A percentile compares a stretch with the other conserved stretches of the same genome.
Conservation (phyloP, 2,888 invertebrate genomes). For the Acleris holmiana region DNA sequence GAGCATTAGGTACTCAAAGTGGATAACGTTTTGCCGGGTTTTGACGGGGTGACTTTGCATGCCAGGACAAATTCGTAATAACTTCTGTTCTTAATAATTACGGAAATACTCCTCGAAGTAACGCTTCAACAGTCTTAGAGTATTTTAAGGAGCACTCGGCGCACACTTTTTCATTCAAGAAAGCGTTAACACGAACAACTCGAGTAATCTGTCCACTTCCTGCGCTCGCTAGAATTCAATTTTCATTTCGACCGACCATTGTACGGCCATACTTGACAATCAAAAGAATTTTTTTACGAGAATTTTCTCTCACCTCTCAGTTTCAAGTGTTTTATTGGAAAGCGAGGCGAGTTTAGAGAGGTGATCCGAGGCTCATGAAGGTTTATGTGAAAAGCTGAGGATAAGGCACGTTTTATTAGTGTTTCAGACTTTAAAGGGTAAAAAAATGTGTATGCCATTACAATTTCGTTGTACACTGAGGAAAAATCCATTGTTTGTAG, state of each 20-base stretch:
- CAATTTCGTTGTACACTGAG: too few species aligned
- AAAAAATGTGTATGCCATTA: not conserved
- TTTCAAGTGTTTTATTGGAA: slow-evolving; percentile 27
- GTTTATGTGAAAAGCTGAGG: not conserved
- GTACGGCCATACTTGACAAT: slow-evolving; percentile 28
- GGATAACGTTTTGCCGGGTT: too few species aligned
- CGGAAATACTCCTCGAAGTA: not conserved
- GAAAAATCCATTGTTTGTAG: too few species aligned
- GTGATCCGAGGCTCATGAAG: slow-evolving; percentile 22
- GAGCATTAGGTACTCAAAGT: too few species aligned
- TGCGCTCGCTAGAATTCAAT: slow-evolving; percentile 24
- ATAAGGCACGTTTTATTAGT: slow-evolving; percentile 25
- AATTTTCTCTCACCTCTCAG: slow-evolving; percentile 17
- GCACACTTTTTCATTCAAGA: slow-evolving; percentile 5
- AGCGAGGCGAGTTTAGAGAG: slow-evolving; percentile 9
- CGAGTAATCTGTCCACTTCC: slow-evolving; percentile 9
- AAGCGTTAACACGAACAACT: slow-evolving; percentile 11
- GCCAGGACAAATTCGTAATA: too few species aligned
- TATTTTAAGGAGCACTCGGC: slow-evolving; percentile 4
- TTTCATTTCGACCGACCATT: slow-evolving; percentile 26
- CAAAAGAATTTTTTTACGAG: slow-evolving; percentile 22
- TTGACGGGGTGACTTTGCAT: too few species aligned
- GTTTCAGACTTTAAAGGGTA: not conserved
- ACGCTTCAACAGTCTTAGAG: not conserved
- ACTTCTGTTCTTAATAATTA: too few species aligned